phyloP scores from a whole-genome alignment of 2,888 invertebrate genomes.

The Lasius fuliginosus region DNA sequence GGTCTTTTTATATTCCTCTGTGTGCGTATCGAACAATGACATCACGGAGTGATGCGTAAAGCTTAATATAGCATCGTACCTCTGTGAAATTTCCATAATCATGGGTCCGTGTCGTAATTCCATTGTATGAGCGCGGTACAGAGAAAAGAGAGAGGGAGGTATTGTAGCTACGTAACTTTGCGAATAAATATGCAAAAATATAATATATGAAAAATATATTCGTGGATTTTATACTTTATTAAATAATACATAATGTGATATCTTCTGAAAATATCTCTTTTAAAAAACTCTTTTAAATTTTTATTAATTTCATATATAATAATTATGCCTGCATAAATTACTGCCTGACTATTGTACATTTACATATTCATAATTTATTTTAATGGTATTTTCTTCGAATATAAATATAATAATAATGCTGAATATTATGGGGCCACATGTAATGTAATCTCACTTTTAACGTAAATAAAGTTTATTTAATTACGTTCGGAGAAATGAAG shows the following conservation, averaged over 20 bases:
- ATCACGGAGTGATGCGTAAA: slow-evolving; percentile 30
- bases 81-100: slow-evolving; percentile 56
- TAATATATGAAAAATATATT: neutral
- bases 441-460: neutral
- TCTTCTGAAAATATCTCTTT: neutral
- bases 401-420: slow-evolving; percentile 10
- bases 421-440: neutral
- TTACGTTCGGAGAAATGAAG: neutral
- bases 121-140: slow-evolving; percentile 32
- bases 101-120: slow-evolving; percentile 46
- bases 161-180: slow-evolving; percentile 17
- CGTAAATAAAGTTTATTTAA: neutral
- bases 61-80: slow-evolving; percentile 49
- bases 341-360: slow-evolving; percentile 13
- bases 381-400: neutral
- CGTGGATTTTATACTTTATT: slow-evolving; percentile 13
- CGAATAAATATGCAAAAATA: slow-evolving; percentile 9
- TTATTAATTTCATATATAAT: slow-evolving; percentile 17
- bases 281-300: slow-evolving; percentile 3
- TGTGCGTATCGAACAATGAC: slow-evolving; percentile 53
- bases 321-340: slow-evolving; percentile 29
- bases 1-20: slow-evolving; percentile 48
- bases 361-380: slow-evolving; percentile 13
- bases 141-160: neutral
- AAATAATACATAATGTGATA: neutral